Conservation (phyloP, 2,797 vertebrate species). For the Eptatretus atami region DNA sequence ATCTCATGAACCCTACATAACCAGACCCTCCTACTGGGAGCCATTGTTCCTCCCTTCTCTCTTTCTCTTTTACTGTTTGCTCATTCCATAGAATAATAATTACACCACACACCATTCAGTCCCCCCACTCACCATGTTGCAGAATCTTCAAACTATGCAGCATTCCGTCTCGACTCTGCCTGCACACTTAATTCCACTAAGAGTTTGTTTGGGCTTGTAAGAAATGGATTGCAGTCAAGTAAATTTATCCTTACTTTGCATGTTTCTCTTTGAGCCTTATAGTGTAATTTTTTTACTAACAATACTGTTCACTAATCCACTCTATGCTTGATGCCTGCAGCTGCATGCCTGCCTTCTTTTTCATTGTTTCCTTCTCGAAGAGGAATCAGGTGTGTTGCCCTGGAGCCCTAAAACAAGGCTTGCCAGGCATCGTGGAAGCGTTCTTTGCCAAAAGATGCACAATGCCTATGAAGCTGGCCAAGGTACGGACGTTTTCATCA, state of each 20-base stretch:
- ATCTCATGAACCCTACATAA: too few relatives aligned
- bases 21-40: too few relatives aligned
- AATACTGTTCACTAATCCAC: too few relatives aligned
- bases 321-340: constrained; percentile 12
- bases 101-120: too few relatives aligned
- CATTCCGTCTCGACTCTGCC: too few relatives aligned
- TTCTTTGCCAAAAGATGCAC: constrained; percentile 51
- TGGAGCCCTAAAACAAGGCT: constrained; percentile 27
- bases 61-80: too few relatives aligned
- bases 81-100: too few relatives aligned
- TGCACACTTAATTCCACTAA: too few relatives aligned
- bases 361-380: constrained; percentile 13
- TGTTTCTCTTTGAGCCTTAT: neutral
- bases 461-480: constrained; percentile 64
- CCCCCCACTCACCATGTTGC: too few relatives aligned
- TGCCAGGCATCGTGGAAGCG: constrained; percentile 41
- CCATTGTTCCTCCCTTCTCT: too few relatives aligned
- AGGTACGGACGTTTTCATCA: constrained; percentile 18
- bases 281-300: neutral
- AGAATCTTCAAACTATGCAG: too few relatives aligned
- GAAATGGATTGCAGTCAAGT: constrained; percentile 19
- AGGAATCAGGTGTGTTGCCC: constrained; percentile 17
- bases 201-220: too few relatives aligned
- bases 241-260: neutral
- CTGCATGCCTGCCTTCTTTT: constrained; percentile 21